A percentile compares a stretch with the other conserved stretches of the same genome.
Evolutionary conservation across 2,797 vertebrate genomes (phyloP).

Genomic region (Coendou prehensilis): DNA sequence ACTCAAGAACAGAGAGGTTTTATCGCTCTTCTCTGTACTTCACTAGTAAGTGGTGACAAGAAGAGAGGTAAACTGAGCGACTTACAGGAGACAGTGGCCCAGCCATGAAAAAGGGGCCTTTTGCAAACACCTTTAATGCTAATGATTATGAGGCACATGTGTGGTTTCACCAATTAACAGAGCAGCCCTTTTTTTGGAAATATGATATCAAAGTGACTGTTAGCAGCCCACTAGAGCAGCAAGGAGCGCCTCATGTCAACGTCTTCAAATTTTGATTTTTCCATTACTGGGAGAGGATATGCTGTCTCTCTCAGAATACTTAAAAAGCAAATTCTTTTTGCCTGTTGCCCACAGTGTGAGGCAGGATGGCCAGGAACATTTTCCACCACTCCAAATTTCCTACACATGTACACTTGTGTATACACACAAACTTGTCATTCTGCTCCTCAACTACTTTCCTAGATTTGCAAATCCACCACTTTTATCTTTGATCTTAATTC

Average conservation of each 20-base stretch:
- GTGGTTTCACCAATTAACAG: background rate
- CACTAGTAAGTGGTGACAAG: constrained; percentile 30
- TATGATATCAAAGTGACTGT: background rate
- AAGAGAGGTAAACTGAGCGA: constrained; percentile 66
- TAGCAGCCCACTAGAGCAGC: background rate
- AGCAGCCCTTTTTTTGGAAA: constrained; percentile 37
- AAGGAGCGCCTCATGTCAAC: background rate
- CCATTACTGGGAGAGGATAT: background rate
- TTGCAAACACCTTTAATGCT: background rate
- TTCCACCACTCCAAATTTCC: constrained; percentile 15
- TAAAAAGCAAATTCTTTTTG: constrained; percentile 69
- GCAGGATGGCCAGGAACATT: background rate
- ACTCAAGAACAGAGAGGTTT: constrained; percentile 76
- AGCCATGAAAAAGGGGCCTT: background rate
- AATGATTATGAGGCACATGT: background rate
- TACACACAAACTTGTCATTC: background rate
- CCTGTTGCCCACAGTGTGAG: constrained; percentile 22
- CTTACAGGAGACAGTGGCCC: background rate
- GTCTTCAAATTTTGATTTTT: constrained; percentile 62
- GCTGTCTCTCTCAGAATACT: constrained; percentile 72
- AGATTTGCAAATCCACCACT: background rate
- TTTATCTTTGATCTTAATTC: constrained; percentile 82
- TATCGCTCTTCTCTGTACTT: constrained; percentile 57
- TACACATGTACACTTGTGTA: background rate
- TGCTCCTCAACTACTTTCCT: background rate